Base-by-base conservation (phyloP, 2,888 invertebrate species). In the Drosophila meridiana region DNA sequence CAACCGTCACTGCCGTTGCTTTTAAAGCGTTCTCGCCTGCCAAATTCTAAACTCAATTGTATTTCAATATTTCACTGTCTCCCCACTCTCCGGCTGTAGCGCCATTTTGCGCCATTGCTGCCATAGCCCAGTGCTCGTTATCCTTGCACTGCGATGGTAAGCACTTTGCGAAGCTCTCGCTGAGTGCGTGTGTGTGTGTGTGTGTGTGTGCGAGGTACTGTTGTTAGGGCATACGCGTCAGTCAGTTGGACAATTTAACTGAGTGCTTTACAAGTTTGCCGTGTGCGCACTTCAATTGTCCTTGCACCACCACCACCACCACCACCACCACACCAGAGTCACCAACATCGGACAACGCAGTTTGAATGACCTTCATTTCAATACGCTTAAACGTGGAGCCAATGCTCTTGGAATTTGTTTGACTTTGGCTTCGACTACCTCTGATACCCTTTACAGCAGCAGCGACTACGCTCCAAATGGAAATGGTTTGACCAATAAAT, bases 31-130 rank as follows among this genome's bases (percentile, higher is more conserved):
- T 38, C 66, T 32, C 40, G 47, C 40, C 40, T 40, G 40, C 42
- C 48, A 55, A 55, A 52, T 61, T 60, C 77, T 76, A 82, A 84
- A 80, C 85, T 52, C 87, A 82, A 87, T 87, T 87, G 87, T 87
- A 79, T 89, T 90, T 90, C 85, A 87, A 87, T 90, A 90, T 90
- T 90, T 90, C 90, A 90, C 76, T 81, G 90, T 89, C 87, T 78
- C 34, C 69, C 55, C 66, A 28, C 72, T 69, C 83, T 67, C 68
- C 70, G 60, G 62, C 82, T 81, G 72, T 76, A 84, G 82, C 87
- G 59, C 85, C 82, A 87, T 78, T 89, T 83, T 65, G 71, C 62
- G 76, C 72, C 65, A 38, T 3, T 60, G 67, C 73, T 71, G 76
- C 69, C 64, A 60, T 30, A 50, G 55, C 40, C 59, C 61, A 64